Evolutionary conservation across 2,113 vertebrate genomes (phyloP), one percentile per base, ranked within the genome.

Genomic region (Notothenia rossii): DNA sequence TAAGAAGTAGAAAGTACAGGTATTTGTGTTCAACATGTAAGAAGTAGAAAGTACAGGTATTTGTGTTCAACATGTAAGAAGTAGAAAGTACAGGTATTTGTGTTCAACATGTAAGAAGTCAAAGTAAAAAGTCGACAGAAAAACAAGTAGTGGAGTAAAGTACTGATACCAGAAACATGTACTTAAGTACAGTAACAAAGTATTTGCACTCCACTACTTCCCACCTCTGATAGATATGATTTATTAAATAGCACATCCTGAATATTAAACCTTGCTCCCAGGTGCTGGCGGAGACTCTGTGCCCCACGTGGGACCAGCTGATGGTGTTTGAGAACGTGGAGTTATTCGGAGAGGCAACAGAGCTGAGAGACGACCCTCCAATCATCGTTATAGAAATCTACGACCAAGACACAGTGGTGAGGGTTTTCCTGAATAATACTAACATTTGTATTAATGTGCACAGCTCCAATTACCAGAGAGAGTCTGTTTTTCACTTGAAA

Each of bases 381-480:
- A 98, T 99, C 59, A 97, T 98, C 12, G 98, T 99, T 86, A 97
- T 99, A 6, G 98, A 99, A 89, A 88, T 99, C 92, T 99, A 98
- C 1, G 98, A 99, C 82, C 98, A 99, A 86, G 98, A 99, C 90
- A 96, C 95, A 18, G 96, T 99, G 96, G 98, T 99, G 89, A 83
- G 93, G 43, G 3, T 60, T 45, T 8, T 51, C 82, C 72, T 61
- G 51, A 69, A 64, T 36, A 36, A 66, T 11, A 43, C 43, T 73
- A 17, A 70, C 6, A 12, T 55, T 53, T 79, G n/a, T 68, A 36
- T 69, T 67, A 43, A 69, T 43, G 7, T 15, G 20, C 43, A 43
- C 59, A 50, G 64, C 25, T 76, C 70, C 7, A 61, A 54, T 72
- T 65, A 80, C 69, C 54, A 49, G 48, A 67, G 62, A 72, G 25